Percentiles rank a stretch among this genome's conserved stretches.
Evolutionary conservation across 2,797 vertebrate species (phyloP).

Genomic region (Ciconia nigra): DNA sequence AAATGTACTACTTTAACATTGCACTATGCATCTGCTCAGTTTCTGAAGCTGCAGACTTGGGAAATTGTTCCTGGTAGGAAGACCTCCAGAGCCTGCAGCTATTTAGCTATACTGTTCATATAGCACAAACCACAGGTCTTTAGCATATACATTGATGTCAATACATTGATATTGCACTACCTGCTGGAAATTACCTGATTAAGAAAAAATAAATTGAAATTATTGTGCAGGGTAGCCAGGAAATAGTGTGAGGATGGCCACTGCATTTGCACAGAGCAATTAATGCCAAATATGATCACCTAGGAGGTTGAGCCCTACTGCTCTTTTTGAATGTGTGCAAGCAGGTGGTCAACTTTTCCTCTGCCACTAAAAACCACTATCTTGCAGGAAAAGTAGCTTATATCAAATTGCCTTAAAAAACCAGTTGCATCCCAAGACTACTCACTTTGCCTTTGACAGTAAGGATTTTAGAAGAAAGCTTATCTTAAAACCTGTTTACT

Average conservation of each 20-base stretch:
- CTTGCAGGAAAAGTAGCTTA: not conserved
- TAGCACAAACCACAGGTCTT: not conserved
- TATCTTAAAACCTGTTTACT: constrained; percentile 26
- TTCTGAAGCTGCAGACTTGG: not conserved
- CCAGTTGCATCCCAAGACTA: not conserved
- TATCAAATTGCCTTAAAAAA: not conserved
- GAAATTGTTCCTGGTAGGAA: not conserved
- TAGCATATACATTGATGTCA: not conserved
- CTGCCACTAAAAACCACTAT: not conserved
- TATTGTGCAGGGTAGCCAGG: not conserved
- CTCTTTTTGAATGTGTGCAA: not conserved
- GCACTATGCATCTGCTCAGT: not conserved
- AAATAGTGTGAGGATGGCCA: not conserved
- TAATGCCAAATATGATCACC: not conserved
- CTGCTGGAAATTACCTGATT: not conserved
- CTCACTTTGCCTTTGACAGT: not conserved
- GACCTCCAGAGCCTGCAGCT: not conserved
- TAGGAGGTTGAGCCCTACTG: not conserved
- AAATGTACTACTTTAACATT: not conserved
- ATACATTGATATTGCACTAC: not conserved
- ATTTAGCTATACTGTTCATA: not conserved
- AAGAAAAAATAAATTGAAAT: not conserved
- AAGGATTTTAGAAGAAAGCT: not conserved
- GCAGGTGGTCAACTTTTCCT: not conserved
- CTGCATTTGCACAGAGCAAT: not conserved